These are phyloP conservation scores for Elanus axillaris DNA, from an alignment of 2,113 vertebrate genomes.

Conservation along the genomic window DNA sequence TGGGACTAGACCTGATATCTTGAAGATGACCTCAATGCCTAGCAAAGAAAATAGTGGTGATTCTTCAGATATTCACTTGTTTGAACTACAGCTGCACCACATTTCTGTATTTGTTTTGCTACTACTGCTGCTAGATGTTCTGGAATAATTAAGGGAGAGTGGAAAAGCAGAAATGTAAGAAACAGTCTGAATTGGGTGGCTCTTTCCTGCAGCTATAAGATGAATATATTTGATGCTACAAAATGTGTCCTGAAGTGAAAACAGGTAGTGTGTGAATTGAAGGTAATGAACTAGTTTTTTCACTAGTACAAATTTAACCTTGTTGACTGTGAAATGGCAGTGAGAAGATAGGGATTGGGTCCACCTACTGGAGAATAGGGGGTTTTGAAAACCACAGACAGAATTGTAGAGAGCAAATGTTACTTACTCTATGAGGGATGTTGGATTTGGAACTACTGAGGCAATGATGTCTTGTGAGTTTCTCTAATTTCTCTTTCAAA, in stretches of 20 bases:
- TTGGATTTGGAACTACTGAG: background rate
- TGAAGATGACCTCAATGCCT: background rate
- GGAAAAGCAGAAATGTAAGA: background rate
- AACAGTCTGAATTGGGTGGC: background rate
- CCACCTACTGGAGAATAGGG: conserved; percentile 6
- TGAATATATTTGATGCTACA: background rate
- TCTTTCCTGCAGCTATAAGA: background rate
- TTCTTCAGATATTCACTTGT: background rate
- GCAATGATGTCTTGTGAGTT: background rate
- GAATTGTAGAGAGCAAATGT: no score
- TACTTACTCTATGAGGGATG: background rate
- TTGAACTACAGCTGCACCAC: background rate
- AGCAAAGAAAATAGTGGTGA: background rate
- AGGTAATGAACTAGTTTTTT: background rate
- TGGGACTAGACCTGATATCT: background rate
- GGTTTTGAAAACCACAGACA: background rate
- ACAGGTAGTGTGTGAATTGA: background rate
- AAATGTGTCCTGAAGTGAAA: background rate
- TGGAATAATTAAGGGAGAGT: background rate
- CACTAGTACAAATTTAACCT: background rate
- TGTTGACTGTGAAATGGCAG: background rate
- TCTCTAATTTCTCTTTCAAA: background rate
- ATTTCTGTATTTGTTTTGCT: background rate
- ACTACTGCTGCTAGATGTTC: background rate
- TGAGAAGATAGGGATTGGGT: background rate